Percentiles rank a stretch among this genome's conserved stretches.
Conservation (phyloP, 2,888 invertebrate species). For the Lithophane leautieri region DNA sequence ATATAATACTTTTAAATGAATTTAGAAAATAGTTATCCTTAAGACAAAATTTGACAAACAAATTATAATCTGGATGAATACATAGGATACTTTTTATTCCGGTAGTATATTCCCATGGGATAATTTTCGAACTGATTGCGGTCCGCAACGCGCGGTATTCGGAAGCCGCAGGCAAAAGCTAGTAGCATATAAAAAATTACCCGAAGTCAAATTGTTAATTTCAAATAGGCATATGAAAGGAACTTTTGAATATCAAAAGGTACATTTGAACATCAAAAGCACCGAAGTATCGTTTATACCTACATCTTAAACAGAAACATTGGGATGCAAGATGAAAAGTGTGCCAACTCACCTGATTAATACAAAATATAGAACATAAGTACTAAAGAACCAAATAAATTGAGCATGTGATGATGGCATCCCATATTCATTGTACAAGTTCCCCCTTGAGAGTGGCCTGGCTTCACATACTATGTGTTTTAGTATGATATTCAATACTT, state of each 20-base stretch:
- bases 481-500: constrained; percentile 94
- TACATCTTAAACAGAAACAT: not conserved
- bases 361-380: constrained; percentile 96
- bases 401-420: constrained; percentile 98
- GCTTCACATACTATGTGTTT: constrained; percentile 96
- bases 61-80: not conserved
- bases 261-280: not conserved
- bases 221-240: not conserved
- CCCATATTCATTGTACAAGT: constrained; percentile 94
- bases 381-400: constrained; percentile 97
- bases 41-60: not conserved
- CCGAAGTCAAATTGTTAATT: not conserved
- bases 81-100: not conserved
- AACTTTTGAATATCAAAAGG: not conserved
- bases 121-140: not conserved
- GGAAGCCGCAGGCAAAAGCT: not conserved
- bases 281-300: not conserved
- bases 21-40: not conserved
- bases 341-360: constrained; percentile 93
- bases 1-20: not conserved
- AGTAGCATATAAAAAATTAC: not conserved
- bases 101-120: not conserved
- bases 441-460: constrained; percentile 93
- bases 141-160: no score
- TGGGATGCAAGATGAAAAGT: not conserved